Evolutionary conservation across 2,888 invertebrate genomes (phyloP), one percentile per base, ranked within the genome.

Genomic region (Pocota personata): DNA sequence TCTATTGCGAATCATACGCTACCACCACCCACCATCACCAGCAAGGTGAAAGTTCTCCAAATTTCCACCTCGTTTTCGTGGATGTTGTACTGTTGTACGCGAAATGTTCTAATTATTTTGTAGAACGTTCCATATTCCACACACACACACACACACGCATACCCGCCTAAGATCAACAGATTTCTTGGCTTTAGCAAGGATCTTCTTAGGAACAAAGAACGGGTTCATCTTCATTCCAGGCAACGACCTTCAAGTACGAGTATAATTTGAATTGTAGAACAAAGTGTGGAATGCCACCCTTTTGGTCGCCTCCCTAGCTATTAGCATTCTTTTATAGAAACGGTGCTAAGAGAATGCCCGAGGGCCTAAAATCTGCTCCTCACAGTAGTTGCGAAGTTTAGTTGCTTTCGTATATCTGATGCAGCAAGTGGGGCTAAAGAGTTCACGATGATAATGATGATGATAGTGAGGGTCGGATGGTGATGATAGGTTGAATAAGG

Each of bases 231-330:
- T 43, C 69, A 50, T 71, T 57, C 55, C 71, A 57, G 40, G 35
- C 67, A 69, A 48, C 79, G 57, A 79, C 84, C 73, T 84, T 79
- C 79, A 84, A 64, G 43, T 43, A 57, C 79, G 79, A 64, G 43
- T 43, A 57, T 75, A 64, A 79, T 84, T 79, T 79, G 84, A 64
- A 69, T 79, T 79, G 79, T 79, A 71, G 69, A 58, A 69, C 72
- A 60, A 60, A 48, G 72, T n/a, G 78, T 24, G 71, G 43, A 52
- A 58, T 43, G 62, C 14, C 30, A 27, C 32, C 12, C 21, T 6
- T 40, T 14, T 12, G 7, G 3, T 16, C 57, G 16, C n/a, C 40
- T 8, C 14, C 40, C 1, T 24, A 24, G 35, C 35, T 50, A 21
- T 27, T 69, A 46, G 35, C 10, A 40, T 40, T 50, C 64, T 60